Evolutionary conservation across 2,113 vertebrate species (phyloP).

Genomic region (Xenopus borealis): DNA sequence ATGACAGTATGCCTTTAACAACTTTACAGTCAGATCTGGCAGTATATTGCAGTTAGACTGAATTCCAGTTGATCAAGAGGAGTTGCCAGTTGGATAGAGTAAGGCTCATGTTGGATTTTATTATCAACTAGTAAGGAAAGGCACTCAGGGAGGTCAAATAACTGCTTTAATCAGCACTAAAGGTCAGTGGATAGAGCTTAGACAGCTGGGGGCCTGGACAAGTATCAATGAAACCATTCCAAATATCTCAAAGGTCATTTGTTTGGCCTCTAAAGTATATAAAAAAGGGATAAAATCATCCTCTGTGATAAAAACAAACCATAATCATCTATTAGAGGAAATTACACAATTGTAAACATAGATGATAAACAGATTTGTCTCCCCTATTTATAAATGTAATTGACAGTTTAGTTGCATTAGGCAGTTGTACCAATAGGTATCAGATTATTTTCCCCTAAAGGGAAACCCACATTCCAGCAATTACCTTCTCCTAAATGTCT

Average conservation of each 20-base stretch:
- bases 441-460: neutral
- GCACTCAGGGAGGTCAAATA: constrained; percentile 70
- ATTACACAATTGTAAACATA: constrained; percentile 59
- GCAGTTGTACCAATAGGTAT: neutral
- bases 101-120: constrained; percentile 59
- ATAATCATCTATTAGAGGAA: constrained; percentile 57
- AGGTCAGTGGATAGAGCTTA: constrained; percentile 81
- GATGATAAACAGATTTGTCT: constrained; percentile 54
- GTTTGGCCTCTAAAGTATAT: constrained; percentile 20
- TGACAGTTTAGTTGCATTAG: neutral
- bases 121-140: constrained; percentile 74
- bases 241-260: constrained; percentile 31
- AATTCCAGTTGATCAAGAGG: constrained; percentile 49
- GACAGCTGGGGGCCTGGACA: constrained; percentile 57
- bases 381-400: constrained; percentile 9
- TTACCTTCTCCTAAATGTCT: neutral
- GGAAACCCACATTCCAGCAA: neutral
- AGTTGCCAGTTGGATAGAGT: constrained; percentile 62
- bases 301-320: constrained; percentile 27
- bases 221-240: constrained; percentile 45
- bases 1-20: too few relatives aligned
- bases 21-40: neutral
- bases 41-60: constrained; percentile 34
- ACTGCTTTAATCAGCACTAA: constrained; percentile 83
- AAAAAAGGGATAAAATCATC: neutral